Conservation (phyloP, 2,888 invertebrate genomes). For the Cheilosia vernalis region DNA sequence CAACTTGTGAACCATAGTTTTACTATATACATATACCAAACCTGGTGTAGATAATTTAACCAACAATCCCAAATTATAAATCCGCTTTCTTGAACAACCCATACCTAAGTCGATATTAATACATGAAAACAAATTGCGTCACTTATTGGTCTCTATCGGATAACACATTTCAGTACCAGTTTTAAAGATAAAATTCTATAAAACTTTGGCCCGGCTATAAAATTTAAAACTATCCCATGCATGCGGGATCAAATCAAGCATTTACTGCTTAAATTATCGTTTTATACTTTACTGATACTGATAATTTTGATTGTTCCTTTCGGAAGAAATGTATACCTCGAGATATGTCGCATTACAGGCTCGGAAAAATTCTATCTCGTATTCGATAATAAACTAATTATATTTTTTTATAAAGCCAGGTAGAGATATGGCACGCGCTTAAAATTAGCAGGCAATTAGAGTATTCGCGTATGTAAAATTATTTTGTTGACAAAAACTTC, state of each 20-base stretch:
- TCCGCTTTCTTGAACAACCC: too few relatives aligned
- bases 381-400: neutral
- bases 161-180: too few relatives aligned
- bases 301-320: neutral
- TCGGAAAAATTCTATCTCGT: neutral
- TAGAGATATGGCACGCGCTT: neutral
- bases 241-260: neutral
- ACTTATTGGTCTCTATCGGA: too few relatives aligned
- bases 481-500: neutral
- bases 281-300: neutral
- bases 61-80: too few relatives aligned
- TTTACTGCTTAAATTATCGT: neutral
- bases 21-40: too few relatives aligned
- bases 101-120: too few relatives aligned
- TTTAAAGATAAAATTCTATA: neutral
- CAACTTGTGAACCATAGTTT: too few relatives aligned
- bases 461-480: neutral
- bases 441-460: neutral
- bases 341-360: neutral
- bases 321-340: neutral
- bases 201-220: neutral
- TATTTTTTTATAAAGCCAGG: neutral
- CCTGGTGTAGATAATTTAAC: too few relatives aligned
- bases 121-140: too few relatives aligned
- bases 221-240: neutral